A percentile compares a stretch with the other conserved stretches of the same genome.
These are phyloP conservation scores for Myioborus miniatus DNA, from an alignment of 2,797 vertebrate species.

Conservation along the genomic window DNA sequence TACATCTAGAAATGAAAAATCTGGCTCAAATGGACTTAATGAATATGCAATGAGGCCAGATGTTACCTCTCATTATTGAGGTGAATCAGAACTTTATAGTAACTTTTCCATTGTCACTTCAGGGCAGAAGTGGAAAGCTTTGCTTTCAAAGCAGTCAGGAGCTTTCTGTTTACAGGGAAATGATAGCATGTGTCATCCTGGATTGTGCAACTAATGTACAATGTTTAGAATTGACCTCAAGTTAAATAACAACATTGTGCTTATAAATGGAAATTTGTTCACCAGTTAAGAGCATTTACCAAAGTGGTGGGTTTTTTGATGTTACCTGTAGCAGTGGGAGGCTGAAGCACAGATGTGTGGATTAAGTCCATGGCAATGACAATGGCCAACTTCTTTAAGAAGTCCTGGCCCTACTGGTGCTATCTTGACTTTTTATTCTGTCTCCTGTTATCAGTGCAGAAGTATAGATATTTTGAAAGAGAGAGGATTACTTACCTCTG, in stretches of 20 bases:
- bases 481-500: neutral
- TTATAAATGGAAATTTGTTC: neutral
- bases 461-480: neutral
- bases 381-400: neutral
- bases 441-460: neutral
- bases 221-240: neutral
- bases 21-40: constrained; percentile 3
- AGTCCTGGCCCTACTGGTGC: neutral
- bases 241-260: neutral
- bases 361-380: neutral
- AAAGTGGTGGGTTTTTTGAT: neutral
- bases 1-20: constrained; percentile 35
- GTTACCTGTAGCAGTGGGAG: neutral
- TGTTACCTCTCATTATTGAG: constrained; percentile 30
- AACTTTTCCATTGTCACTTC: neutral
- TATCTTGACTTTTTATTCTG: neutral
- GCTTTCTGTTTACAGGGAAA: neutral
- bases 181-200: neutral
- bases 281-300: neutral
- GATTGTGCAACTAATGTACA: neutral
- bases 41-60: constrained; percentile 42
- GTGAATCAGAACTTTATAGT: constrained; percentile 14
- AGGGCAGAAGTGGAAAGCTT: neutral
- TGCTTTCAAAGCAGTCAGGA: neutral
- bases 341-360: neutral